phyloP scores from a whole-genome alignment of 1,140 invertebrate genomes.

The Idris sp. region DNA sequence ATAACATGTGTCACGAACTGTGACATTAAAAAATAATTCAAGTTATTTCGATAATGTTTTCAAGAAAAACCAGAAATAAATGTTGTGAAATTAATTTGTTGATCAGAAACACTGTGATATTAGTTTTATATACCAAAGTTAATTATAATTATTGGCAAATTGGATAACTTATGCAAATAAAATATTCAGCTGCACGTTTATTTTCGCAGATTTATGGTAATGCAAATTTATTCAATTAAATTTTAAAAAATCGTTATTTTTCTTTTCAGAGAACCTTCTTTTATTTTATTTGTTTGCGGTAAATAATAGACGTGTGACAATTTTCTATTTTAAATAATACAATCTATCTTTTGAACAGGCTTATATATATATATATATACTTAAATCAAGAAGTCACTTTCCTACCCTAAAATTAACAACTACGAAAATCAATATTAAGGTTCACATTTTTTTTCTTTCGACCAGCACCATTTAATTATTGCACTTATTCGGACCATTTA shows the following conservation, averaged over 20 bases:
- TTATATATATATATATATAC: constrained; percentile 25
- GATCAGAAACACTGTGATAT: background rate
- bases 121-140: no score
- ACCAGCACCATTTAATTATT: constrained; percentile 47
- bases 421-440: constrained; percentile 58
- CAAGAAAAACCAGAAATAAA: background rate
- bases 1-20: constrained; percentile 47
- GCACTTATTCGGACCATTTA: constrained; percentile 13
- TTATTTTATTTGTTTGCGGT: no score
- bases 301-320: no score
- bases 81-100: constrained; percentile 1
- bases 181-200: no score
- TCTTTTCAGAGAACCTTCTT: no score
- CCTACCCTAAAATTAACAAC: constrained; percentile 38
- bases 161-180: no score
- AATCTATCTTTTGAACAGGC: background rate
- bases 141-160: no score
- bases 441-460: constrained; percentile 38
- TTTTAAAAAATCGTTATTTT: no score
- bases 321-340: no score
- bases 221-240: no score
- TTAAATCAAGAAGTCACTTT: constrained; percentile 41
- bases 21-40: constrained; percentile 42
- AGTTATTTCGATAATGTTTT: constrained; percentile 8
- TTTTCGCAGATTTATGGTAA: no score